phyloP scores from a whole-genome alignment of 30 jellyfish, hydroid and myxozoan genomes.

The Aurelia sp. region DNA sequence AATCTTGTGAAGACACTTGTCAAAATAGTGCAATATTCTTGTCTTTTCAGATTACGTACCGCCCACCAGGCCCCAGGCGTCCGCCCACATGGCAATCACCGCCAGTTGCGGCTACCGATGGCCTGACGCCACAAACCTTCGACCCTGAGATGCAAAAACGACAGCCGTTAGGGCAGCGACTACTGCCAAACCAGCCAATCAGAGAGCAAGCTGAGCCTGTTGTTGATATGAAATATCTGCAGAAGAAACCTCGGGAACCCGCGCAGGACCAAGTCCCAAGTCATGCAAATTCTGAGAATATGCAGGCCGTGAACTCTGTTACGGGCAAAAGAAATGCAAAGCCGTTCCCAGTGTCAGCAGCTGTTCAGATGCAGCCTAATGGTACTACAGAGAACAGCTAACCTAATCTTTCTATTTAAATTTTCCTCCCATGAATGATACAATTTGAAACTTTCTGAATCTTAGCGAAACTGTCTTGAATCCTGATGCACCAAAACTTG shows the following conservation, averaged over 20 bases:
- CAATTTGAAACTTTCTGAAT: too few relatives aligned
- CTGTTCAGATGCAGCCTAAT: not conserved
- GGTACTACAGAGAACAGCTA: not conserved
- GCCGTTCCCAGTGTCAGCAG: constrained; percentile 15
- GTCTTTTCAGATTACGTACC: constrained; percentile 50
- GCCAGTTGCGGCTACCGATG: constrained; percentile 32
- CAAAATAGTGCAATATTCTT: not conserved
- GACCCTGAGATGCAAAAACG: constrained; percentile 10
- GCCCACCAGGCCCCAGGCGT: constrained; percentile 55
- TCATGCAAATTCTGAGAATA: not conserved
- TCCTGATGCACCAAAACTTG: too few relatives aligned
- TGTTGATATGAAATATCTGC: constrained; percentile 60
- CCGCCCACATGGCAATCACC: constrained; percentile 70
- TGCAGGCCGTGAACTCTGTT: not conserved
- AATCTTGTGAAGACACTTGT: not conserved
- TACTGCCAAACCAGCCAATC: constrained; percentile 52
- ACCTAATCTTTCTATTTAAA: not conserved
- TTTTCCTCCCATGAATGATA: too few relatives aligned
- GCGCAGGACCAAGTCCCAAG: constrained; percentile 19
- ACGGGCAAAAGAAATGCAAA: constrained; percentile 2
- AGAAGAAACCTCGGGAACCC: constrained; percentile 37
- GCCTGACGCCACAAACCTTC: not conserved
- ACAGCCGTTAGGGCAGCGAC: constrained; percentile 61
- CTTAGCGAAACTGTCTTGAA: too few relatives aligned
- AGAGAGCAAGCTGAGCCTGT: constrained; percentile 56